Base-by-base conservation (phyloP, 2,888 invertebrate genomes). In the Xestia c-nigrum region DNA sequence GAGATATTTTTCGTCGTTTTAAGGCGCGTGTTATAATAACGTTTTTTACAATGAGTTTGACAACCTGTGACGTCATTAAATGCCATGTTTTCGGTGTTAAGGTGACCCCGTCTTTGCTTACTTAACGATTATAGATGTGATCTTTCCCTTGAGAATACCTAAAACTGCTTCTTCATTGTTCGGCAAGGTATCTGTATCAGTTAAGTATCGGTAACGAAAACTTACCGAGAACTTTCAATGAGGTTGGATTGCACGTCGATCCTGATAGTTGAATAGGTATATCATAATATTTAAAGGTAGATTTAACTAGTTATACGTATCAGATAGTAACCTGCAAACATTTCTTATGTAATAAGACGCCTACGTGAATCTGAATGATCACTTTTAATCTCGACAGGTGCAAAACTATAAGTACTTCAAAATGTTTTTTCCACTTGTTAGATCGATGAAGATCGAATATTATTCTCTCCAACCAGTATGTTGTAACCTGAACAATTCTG, bases 141-240 rank as follows among this genome's bases (percentile, higher is more conserved):
- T 55, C 46, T n/a, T 43, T 5, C 47, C 12, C 31, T 16, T 38
- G 74, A 47, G 43, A 46, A 65, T 40, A 50, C 7, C 24, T 31
- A 24, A 55, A 66, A 47, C n/a, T 14, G 10, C n/a, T 50, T n/a
- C 31, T 76, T 57, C 57, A 66, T 40, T 68, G 69, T 64, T 70
- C 19, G 16, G n/a, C 3, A n/a, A 55, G 40, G 63, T 43, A 43
- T 55, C n/a, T n/a, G 4, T 77, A 63, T 50, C 46, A 43, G n/a
- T 79, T 79, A 64, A 50, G n/a, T 50, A n/a, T 79, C 55, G 31
- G 19, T n/a, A 50, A 31, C 43, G 59, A 50, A 31, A 76, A 59
- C 57, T 50, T 77, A 59, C 31, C 1, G 10, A 59, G 19, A 50
- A 75, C 16, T 40, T 24, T 57, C 38, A 21, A 38, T 40, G 43